Evolutionary conservation across 1,140 invertebrate species (phyloP).

Genomic region (Trichoplusia ni): DNA sequence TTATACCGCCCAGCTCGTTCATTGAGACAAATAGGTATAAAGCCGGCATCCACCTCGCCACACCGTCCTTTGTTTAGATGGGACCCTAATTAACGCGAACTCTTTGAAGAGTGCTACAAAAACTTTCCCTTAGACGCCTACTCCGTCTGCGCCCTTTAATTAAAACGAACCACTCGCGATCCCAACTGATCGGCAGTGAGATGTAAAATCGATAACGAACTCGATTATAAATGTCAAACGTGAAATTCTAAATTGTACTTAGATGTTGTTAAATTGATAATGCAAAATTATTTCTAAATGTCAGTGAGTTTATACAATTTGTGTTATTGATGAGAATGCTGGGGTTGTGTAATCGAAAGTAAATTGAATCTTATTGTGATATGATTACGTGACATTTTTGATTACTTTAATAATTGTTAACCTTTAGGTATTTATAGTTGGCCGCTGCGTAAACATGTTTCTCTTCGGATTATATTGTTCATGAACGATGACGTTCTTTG

Average conservation of each 20-base stretch:
- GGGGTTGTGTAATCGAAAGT: constrained; percentile 3
- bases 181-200: constrained; percentile 36
- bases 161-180: constrained; percentile 42
- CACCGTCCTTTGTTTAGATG: constrained; percentile 42
- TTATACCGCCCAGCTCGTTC: constrained; percentile 36
- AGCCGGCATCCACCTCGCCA: constrained; percentile 20
- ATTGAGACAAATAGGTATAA: constrained; percentile 35
- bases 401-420: not conserved
- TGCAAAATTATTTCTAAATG: constrained; percentile 19
- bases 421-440: not conserved
- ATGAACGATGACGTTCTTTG: constrained; percentile 30
- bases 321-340: not conserved
- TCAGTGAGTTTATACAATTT: too few relatives aligned
- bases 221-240: constrained; percentile 26
- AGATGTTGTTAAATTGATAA: not conserved
- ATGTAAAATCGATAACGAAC: constrained; percentile 38
- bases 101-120: constrained; percentile 51
- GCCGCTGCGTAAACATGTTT: not conserved
- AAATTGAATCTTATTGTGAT: constrained; percentile 1
- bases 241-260: constrained; percentile 25
- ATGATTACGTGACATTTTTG: not conserved
- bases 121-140: constrained; percentile 33
- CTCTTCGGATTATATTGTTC: not conserved
- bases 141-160: constrained; percentile 36
- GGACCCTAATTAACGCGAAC: constrained; percentile 50